Base-by-base conservation (phyloP, 2,797 vertebrate genomes). In the Syncerus caffer region DNA sequence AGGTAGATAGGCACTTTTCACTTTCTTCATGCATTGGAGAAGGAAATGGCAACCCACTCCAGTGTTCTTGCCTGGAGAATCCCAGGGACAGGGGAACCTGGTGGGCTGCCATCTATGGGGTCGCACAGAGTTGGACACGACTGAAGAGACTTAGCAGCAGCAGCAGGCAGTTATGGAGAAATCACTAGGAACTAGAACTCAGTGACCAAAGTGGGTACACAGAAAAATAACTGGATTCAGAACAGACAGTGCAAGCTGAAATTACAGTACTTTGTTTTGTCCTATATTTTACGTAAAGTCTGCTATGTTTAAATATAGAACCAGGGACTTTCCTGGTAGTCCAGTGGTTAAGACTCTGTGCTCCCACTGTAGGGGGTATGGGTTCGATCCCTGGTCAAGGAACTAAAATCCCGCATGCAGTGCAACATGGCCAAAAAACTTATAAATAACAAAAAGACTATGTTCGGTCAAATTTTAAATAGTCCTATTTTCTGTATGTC, bases 391-490 rank as follows among this genome's bases (percentile, higher is more conserved):
- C 38, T 45, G 71, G 23, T 76, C 71, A 45, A 12, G 23, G 38
- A 76, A 76, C 71, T 25, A 76, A 76, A 25, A 45, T 27, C 38
- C 71, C 2, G 0, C 71, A 45, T 45, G 38, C 11, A 4, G 71
- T 13, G 38, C 38, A 74, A 11, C 38, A 42, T 27, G 38, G 38
- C 38, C 71, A 74, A 74, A 42, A 74, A 25, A 38, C 11, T 71
- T 38, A 23, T 21, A 71, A 71, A 71, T 23, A 74, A 74, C 34
- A 74, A 74, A 38, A 74, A 93, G 57, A 96, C 31, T 92, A 74
- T 85, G 64, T 83, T 2, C 31, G 71, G 50, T 92, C 60, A 95
- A 97, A 94, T 86, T 96, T 78, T 60, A 98, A 97, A 93, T n/a
- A 50, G 19, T 86, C 8, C 21, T 47, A 85, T 78, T 80, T 42